A percentile compares a stretch with the other conserved stretches of the same genome.
Conservation (phyloP, 2,113 vertebrate species). For the Tringa solitaria region DNA sequence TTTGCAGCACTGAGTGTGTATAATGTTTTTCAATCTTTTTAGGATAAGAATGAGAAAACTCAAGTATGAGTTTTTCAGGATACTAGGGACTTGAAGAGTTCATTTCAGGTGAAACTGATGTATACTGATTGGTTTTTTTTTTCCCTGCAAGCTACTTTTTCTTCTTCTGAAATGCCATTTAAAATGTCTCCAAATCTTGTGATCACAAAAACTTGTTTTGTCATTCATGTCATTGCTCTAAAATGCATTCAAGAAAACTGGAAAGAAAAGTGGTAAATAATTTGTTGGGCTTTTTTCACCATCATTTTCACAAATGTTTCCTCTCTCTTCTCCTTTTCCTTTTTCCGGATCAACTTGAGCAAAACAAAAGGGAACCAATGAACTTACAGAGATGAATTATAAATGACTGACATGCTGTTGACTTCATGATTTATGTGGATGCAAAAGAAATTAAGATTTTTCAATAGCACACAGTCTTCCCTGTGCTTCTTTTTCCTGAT, state of each 20-base stretch:
- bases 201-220: neutral
- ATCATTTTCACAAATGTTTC: neutral
- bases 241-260: neutral
- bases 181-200: neutral
- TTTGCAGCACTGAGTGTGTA: neutral
- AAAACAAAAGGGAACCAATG: neutral
- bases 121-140: neutral
- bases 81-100: neutral
- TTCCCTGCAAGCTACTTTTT: neutral
- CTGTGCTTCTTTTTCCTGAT: neutral
- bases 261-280: neutral
- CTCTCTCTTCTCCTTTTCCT: neutral
- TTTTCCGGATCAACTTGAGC: neutral
- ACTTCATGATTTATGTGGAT: neutral
- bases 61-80: neutral
- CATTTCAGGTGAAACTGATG: neutral
- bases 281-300: neutral
- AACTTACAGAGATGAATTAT: neutral
- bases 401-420: neutral
- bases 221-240: neutral
- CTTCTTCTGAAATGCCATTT: neutral
- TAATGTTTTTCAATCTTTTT: neutral
- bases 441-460: neutral
- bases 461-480: neutral
- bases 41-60: neutral